These are phyloP conservation scores for Abrostola tripartita DNA, from an alignment of 2,888 invertebrate species.

Conservation along the genomic window DNA sequence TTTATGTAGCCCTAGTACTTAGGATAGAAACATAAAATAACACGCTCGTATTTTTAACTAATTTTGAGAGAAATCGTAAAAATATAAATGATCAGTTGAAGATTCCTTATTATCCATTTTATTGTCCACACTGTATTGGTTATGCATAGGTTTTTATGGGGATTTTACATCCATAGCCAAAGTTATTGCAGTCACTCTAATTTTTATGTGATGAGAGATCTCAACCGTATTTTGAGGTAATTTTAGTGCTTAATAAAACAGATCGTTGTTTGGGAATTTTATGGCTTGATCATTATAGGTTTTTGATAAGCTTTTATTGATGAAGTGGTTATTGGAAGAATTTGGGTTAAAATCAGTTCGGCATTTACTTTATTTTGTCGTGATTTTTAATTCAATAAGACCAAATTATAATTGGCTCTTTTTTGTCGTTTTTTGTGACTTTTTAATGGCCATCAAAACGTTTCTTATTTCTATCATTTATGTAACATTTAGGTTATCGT, in stretches of 20 bases:
- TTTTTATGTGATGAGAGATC: conserved; percentile 51
- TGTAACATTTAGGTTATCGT: too few species aligned
- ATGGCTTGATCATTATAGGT: conserved; percentile 22
- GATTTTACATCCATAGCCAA: conserved; percentile 45
- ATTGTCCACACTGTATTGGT: conserved; percentile 50
- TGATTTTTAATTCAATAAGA: too few species aligned
- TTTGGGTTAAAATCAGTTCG: too few species aligned
- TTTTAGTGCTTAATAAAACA: conserved; percentile 51
- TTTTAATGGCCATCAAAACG: too few species aligned
- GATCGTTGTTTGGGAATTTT: conserved; percentile 31
- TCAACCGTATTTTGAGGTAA: conserved; percentile 24
- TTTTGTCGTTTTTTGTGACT: too few species aligned
- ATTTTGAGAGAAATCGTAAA: conserved; percentile 52
- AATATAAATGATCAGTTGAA: conserved; percentile 41
- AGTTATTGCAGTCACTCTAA: conserved; percentile 48
- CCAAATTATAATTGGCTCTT: too few species aligned
- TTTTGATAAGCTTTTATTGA: conserved; percentile 11
- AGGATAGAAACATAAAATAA: conserved; percentile 38
- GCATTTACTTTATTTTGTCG: too few species aligned
- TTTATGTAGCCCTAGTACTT: conserved; percentile 44
- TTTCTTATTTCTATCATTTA: too few species aligned
- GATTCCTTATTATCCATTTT: conserved; percentile 37
- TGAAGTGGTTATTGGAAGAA: neutral
- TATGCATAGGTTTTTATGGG: conserved; percentile 46
- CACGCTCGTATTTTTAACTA: conserved; percentile 36